phyloP scores from a whole-genome alignment of 2,888 invertebrate species.

The Limnephilus rhombicus region DNA sequence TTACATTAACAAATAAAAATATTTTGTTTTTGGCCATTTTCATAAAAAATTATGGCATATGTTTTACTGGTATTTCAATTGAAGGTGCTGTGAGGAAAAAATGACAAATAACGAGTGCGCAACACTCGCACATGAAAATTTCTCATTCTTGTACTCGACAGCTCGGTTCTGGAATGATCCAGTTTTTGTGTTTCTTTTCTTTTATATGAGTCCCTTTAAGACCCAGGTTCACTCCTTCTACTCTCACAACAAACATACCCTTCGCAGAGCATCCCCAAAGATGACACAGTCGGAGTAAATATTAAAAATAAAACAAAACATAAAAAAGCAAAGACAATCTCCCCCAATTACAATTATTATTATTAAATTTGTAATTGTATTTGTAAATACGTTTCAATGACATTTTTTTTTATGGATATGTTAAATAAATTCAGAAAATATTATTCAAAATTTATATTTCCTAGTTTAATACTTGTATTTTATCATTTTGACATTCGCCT shows the following conservation, averaged over 20 bases:
- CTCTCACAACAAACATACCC: neutral
- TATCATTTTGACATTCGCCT: neutral
- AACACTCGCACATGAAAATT: neutral
- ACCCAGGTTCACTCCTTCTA: neutral
- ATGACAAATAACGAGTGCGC: too few species aligned
- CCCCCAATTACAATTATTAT: neutral
- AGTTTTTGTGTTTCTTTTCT: neutral
- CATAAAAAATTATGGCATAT: neutral
- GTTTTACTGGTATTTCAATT: neutral
- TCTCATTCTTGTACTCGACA: neutral
- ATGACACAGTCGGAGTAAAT: neutral
- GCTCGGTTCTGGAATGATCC: neutral
- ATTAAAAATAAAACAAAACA: neutral
- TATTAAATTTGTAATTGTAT: neutral
- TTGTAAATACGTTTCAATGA: neutral
- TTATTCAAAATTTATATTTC: too few species aligned
- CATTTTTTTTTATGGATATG: neutral
- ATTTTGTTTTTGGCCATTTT: neutral
- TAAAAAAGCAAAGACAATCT: neutral
- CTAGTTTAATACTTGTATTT: neutral
- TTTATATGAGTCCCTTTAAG: neutral
- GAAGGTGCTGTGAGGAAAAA: neutral
- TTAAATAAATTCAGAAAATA: neutral
- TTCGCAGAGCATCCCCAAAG: neutral
- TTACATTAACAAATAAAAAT: neutral